phyloP scores from a whole-genome alignment of 2,113 vertebrate species.

The Hipposideros armiger region DNA sequence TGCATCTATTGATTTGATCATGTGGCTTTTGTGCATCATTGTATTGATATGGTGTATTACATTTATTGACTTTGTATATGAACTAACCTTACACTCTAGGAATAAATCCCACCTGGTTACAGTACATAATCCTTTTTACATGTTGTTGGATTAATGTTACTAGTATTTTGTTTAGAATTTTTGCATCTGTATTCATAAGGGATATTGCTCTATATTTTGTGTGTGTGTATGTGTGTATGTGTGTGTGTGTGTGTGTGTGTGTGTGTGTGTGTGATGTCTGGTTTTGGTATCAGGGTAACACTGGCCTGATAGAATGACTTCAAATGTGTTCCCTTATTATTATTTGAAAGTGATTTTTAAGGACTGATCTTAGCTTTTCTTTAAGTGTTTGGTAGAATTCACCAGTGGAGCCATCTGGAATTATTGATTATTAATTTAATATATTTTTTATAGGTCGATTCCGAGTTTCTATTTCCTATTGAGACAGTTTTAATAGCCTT shows the following conservation, averaged over 20 bases:
- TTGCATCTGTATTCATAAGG: background rate
- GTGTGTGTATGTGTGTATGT: background rate
- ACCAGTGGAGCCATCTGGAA: background rate
- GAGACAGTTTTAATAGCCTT: constrained; percentile 8
- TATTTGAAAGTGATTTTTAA: background rate
- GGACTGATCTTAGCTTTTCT: background rate
- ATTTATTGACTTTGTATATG: background rate
- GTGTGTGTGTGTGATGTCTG: background rate
- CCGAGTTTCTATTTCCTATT: background rate
- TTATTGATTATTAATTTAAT: background rate
- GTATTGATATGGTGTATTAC: background rate
- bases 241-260: background rate
- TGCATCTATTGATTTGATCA: background rate
- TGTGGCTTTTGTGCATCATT: background rate
- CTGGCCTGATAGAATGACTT: background rate
- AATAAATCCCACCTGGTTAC: background rate
- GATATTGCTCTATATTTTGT: background rate
- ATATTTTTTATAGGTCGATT: background rate
- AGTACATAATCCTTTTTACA: background rate
- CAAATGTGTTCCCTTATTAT: background rate
- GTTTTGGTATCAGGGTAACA: background rate
- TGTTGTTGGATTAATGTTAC: background rate
- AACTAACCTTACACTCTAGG: background rate
- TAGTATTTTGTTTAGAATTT: background rate
- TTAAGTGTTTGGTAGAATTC: background rate